Conservation (phyloP, 2,888 invertebrate species). For the Heliconius hortense region DNA sequence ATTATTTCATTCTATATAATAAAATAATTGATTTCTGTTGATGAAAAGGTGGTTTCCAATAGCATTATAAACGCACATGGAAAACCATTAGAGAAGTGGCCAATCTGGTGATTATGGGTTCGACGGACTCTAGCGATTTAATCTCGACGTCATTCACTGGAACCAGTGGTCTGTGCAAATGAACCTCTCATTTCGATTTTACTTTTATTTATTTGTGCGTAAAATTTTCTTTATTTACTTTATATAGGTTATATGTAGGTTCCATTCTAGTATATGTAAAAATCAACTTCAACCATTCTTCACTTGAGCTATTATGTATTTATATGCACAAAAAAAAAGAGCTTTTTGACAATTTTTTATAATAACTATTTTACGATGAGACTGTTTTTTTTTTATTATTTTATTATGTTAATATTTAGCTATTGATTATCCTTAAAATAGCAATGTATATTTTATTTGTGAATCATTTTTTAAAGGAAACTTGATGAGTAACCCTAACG, state of each 20-base stretch:
- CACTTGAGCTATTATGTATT: background rate
- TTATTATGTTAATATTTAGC: background rate
- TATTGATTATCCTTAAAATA: background rate
- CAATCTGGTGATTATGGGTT: conserved; percentile 9
- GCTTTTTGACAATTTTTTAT: no score
- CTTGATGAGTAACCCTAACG: conserved; percentile 32
- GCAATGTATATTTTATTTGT: conserved; percentile 10
- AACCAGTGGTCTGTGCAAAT: conserved; percentile 18
- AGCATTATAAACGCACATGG: background rate
- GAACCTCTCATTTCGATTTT: background rate
- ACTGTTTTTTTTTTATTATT: background rate
- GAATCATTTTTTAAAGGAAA: conserved; percentile 42
- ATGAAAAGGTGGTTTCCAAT: background rate
- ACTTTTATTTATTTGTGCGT: background rate
- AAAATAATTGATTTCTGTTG: background rate
- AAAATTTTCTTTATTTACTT: conserved; percentile 7
- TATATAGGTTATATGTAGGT: background rate
- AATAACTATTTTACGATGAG: no score
- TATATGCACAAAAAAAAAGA: no score
- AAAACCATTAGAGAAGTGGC: conserved; percentile 25
- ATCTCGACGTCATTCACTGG: conserved; percentile 27
- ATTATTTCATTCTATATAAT: no score
- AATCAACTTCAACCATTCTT: background rate
- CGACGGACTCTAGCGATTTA: conserved; percentile 17
- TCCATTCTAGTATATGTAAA: background rate